These are phyloP conservation scores for Sebastes taczanowskii DNA, from an alignment of 2,797 vertebrate species.

Conservation along the genomic window DNA sequence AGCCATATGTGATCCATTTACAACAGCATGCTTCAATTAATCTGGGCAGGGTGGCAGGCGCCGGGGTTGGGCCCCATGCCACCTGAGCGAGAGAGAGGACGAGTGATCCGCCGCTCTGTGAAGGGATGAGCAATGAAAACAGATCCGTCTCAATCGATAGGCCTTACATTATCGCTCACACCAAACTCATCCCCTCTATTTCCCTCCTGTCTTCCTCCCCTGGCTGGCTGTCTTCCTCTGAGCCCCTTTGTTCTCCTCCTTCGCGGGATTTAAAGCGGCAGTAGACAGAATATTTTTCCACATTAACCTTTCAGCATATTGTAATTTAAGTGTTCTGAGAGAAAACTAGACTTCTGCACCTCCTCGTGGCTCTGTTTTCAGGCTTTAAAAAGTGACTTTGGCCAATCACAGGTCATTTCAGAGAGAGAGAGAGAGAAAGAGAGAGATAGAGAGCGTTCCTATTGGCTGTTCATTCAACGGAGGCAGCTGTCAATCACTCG, in stretches of 20 bases:
- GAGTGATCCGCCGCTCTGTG: slow-evolving; percentile 53
- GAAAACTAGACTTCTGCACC: no score
- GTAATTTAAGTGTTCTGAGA: no score
- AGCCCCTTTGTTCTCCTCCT: slow-evolving; percentile 40
- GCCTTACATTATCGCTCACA: slow-evolving; percentile 58
- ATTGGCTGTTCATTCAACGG: no score
- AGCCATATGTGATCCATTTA: slow-evolving; percentile 81
- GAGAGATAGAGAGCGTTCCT: no score
- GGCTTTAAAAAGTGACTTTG: no score
- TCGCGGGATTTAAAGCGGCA: not conserved
- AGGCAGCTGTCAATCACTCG: no score
- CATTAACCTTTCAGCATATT: no score
- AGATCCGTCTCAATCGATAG: slow-evolving; percentile 63
- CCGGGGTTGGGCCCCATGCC: slow-evolving; percentile 70
- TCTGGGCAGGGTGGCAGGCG: slow-evolving; percentile 73
- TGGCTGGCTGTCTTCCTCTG: not conserved
- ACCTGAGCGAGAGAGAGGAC: slow-evolving; percentile 61
- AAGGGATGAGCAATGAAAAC: slow-evolving; percentile 60
- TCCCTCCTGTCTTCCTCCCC: not conserved
- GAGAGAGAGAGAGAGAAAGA: no score
- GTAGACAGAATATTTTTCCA: no score
- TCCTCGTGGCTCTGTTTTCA: no score
- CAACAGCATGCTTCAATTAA: slow-evolving; percentile 79
- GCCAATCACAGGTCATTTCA: no score
- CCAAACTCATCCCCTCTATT: slow-evolving; percentile 26